Evolutionary conservation across 2,113 vertebrate species (phyloP).

Genomic region (Corythornis madagascariensis): DNA sequence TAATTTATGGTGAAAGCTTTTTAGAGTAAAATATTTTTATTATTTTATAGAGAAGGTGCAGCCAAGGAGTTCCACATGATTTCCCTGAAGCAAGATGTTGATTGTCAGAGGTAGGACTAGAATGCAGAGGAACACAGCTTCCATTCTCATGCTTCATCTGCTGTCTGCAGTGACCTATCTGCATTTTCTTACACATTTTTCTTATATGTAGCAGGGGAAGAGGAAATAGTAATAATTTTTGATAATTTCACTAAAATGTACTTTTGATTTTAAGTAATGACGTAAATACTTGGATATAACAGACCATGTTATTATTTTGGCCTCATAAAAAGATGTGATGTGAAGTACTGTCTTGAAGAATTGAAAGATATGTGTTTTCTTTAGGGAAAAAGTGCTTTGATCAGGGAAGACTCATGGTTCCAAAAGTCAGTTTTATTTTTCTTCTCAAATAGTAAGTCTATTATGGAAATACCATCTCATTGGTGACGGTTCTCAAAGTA

Average conservation of each 20-base stretch:
- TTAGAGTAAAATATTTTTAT: constrained; percentile 5
- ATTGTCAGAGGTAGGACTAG: constrained; percentile 3
- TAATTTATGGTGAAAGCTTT: neutral
- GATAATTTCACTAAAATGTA: neutral
- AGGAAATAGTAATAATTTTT: neutral
- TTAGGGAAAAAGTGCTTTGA: neutral
- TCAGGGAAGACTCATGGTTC: neutral
- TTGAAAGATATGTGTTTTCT: neutral
- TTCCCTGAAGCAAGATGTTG: constrained; percentile 34
- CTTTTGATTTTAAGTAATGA: neutral
- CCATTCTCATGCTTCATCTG: constrained; percentile 26
- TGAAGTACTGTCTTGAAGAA: neutral
- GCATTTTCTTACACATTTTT: neutral
- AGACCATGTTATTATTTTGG: neutral
- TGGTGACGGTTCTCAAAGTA: neutral
- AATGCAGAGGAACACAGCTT: constrained; percentile 14
- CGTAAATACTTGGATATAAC: neutral
- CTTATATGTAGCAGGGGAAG: neutral
- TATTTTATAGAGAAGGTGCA: neutral
- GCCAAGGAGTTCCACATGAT: neutral
- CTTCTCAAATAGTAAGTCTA: neutral
- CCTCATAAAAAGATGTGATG: neutral
- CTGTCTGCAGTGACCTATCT: neutral
- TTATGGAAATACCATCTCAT: neutral
- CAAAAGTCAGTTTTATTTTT: neutral